These are phyloP conservation scores for Stomatorhinus ivindoensis DNA, from an alignment of 2,113 vertebrate species.

Conservation along the genomic window DNA sequence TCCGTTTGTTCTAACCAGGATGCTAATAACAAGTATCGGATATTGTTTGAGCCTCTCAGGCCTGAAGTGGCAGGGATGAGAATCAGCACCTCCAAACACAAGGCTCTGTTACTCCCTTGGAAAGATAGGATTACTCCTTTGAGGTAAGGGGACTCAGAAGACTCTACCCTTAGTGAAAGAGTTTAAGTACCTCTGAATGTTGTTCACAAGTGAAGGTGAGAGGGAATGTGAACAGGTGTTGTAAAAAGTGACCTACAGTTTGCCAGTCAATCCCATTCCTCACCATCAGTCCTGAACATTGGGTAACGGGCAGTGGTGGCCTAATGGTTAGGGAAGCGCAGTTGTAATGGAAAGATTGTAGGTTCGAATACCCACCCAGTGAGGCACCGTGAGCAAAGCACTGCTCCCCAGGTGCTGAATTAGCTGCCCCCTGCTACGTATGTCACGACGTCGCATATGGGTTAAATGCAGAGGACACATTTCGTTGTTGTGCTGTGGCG, in stretches of 20 bases:
- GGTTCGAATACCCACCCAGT: too few species aligned
- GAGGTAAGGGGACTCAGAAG: neutral
- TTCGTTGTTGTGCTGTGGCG: too few species aligned
- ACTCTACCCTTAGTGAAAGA: neutral
- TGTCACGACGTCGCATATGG: too few species aligned
- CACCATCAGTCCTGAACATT: neutral
- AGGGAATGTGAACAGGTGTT: neutral
- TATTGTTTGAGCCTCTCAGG: neutral
- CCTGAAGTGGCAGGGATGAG: neutral
- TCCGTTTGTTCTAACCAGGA: neutral
- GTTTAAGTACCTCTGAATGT: neutral
- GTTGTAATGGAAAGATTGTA: too few species aligned
- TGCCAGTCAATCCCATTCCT: neutral
- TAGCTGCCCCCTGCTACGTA: too few species aligned
- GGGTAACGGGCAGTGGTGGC: neutral
- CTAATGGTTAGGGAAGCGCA: too few species aligned
- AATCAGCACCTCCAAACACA: neutral
- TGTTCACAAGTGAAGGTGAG: neutral
- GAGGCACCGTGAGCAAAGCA: too few species aligned
- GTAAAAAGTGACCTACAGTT: neutral
- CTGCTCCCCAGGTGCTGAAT: too few species aligned
- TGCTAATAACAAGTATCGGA: neutral
- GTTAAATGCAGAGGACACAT: too few species aligned
- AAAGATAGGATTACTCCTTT: neutral
- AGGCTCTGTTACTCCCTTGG: neutral